Conservation (phyloP, 1,140 invertebrate species). For the Bombus pascuorum region DNA sequence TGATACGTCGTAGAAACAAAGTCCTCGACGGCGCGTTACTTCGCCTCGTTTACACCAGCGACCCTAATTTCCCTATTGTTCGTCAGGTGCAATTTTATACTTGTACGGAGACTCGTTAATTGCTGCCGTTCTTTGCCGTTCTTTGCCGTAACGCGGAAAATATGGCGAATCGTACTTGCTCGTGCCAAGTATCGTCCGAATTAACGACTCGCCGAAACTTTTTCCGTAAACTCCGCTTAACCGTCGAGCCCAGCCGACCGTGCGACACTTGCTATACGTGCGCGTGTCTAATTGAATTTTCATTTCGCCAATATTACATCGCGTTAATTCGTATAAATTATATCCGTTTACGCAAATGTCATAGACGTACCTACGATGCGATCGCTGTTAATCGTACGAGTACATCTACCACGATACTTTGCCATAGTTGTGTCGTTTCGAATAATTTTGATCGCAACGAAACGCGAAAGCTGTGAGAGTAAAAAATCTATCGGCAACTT, state of each 20-base stretch:
- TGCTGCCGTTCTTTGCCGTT: slow-evolving; percentile 11
- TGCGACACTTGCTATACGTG: not conserved
- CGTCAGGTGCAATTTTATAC: slow-evolving; percentile 42
- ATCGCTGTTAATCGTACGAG: no score
- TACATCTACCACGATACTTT: no score
- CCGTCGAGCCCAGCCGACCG: not conserved
- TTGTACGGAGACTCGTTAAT: slow-evolving; percentile 44
- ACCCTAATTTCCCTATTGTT: slow-evolving; percentile 68
- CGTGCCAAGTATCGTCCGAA: slow-evolving; percentile 28
- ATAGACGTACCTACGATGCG: no score
- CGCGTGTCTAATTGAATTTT: not conserved
- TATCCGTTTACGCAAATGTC: no score
- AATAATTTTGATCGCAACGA: no score
- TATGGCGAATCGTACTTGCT: not conserved
- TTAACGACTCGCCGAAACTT: slow-evolving; percentile 39
- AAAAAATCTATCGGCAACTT: no score
- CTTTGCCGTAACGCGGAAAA: slow-evolving; percentile 1
- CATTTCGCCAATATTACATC: not conserved
- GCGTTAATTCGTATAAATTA: not conserved
- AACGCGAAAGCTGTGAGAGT: no score
- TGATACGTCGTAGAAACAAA: slow-evolving; percentile 47
- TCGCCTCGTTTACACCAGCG: slow-evolving; percentile 59
- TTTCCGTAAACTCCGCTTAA: not conserved
- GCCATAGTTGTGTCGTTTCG: no score
- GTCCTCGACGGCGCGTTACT: slow-evolving; percentile 22